A percentile compares a stretch with the other conserved stretches of the same genome.
phyloP scores from a whole-genome alignment of 2,797 vertebrate genomes.

The Zalophus californianus region DNA sequence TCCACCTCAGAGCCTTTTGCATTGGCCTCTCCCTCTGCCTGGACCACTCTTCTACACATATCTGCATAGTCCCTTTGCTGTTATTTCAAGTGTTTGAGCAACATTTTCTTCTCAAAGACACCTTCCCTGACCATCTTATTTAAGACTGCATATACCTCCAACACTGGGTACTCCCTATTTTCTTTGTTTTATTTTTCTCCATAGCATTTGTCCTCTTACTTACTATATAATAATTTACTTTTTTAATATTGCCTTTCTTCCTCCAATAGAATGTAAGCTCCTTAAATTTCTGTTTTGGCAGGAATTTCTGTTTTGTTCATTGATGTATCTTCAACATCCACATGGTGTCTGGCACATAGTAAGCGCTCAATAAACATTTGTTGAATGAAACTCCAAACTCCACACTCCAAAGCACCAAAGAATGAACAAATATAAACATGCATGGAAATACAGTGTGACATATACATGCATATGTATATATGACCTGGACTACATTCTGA shows the following conservation, averaged over 20 bases:
- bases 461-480: background rate
- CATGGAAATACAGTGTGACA: background rate
- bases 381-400: background rate
- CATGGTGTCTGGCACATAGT: background rate
- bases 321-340: conserved; percentile 3
- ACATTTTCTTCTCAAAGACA: background rate
- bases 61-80: background rate
- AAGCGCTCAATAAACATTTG: conserved; percentile 21
- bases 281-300: background rate
- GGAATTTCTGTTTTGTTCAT: conserved; percentile 37
- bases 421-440: background rate
- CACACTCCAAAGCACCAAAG: background rate
- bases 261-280: background rate
- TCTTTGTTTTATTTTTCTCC: conserved; percentile 2
- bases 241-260: background rate
- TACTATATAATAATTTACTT: conserved; percentile 34
- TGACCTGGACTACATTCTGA: background rate
- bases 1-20: background rate
- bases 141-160: background rate
- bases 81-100: background rate
- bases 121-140: background rate
- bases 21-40: background rate
- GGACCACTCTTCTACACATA: background rate
- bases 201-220: conserved; percentile 20
- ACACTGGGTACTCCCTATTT: background rate